Percentiles rank a stretch among this genome's conserved stretches.
phyloP scores from a whole-genome alignment of 2,113 vertebrate species.

The Nothobranchius kuhntae region DNA sequence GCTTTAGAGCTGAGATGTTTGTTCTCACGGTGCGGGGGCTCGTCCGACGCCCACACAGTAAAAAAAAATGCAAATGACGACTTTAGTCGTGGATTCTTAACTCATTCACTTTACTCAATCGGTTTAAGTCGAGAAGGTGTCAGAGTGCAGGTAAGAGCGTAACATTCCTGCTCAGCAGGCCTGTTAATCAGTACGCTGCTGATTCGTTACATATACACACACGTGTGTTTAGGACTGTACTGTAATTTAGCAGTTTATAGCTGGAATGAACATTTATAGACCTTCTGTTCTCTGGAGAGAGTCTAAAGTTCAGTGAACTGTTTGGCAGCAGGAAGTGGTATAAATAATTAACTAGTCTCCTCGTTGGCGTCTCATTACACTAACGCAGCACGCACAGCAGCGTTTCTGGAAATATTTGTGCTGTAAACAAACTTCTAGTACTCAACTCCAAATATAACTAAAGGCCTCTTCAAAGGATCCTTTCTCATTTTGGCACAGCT shows the following conservation, averaged over 20 bases:
- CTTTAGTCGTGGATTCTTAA: no score
- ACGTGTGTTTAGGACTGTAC: not conserved
- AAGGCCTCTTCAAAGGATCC: no score
- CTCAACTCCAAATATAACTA: no score
- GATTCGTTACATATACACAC: not conserved
- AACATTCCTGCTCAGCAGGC: conserved; percentile 4
- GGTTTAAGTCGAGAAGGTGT: not conserved
- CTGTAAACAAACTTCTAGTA: not conserved
- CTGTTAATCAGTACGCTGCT: conserved; percentile 47
- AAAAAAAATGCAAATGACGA: no score
- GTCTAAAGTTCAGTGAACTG: conserved; percentile 7
- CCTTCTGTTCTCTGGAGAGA: not conserved
- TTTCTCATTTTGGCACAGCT: no score
- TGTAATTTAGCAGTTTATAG: not conserved
- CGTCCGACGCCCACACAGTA: no score
- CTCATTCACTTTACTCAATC: no score
- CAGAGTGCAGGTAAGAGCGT: not conserved
- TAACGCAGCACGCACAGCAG: not conserved
- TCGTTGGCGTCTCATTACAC: not conserved
- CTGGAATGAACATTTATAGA: conserved; percentile 13
- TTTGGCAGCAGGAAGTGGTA: conserved; percentile 14
- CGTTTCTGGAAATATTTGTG: not conserved
- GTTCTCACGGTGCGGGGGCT: no score
- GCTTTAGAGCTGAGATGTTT: no score
- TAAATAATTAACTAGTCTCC: conserved; percentile 3